phyloP scores from a whole-genome alignment of 2,113 vertebrate species.

The Misgurnus mizolepis region DNA sequence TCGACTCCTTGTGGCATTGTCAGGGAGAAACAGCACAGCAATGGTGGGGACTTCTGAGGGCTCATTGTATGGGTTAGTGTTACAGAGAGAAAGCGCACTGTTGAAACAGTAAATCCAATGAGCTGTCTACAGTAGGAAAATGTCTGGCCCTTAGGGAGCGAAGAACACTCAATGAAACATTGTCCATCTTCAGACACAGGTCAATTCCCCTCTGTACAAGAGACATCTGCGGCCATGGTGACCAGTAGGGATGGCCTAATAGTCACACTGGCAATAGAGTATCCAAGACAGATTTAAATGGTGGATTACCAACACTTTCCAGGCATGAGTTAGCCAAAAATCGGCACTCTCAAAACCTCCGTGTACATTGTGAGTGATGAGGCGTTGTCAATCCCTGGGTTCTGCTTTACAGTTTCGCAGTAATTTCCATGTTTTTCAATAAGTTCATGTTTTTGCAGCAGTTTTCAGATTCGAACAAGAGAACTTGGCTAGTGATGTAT shows the following conservation, averaged over 20 bases:
- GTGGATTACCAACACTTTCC: slow-evolving; percentile 43
- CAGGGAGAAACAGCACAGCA: slow-evolving; percentile 50
- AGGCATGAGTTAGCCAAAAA: slow-evolving; percentile 24
- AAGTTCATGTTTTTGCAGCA: slow-evolving; percentile 1
- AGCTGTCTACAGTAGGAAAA: slow-evolving; percentile 56
- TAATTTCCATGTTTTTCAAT: slow-evolving; percentile 22
- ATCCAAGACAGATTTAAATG: slow-evolving; percentile 29
- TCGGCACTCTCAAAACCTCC: slow-evolving; percentile 28
- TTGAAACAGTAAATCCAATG: slow-evolving; percentile 57
- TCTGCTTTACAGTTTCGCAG: slow-evolving; percentile 12
- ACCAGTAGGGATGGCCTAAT: slow-evolving; percentile 43
- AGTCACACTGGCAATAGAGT: slow-evolving; percentile 33
- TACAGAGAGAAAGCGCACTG: slow-evolving; percentile 58
- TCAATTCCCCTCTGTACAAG: slow-evolving; percentile 51
- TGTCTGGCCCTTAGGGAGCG: slow-evolving; percentile 56
- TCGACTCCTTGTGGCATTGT: slow-evolving; percentile 37
- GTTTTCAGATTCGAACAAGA: slow-evolving; percentile 11
- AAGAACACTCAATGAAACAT: slow-evolving; percentile 57
- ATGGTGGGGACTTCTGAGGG: slow-evolving; percentile 51
- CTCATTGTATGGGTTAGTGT: slow-evolving; percentile 58
- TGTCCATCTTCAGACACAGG: slow-evolving; percentile 58
- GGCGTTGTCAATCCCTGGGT: slow-evolving; percentile 22
- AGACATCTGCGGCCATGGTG: slow-evolving; percentile 45
- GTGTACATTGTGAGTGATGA: slow-evolving; percentile 38
- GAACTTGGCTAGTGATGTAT: slow-evolving; percentile 12